phyloP scores from a whole-genome alignment of 2,113 vertebrate genomes.

The Brachypteracias leptosomus region DNA sequence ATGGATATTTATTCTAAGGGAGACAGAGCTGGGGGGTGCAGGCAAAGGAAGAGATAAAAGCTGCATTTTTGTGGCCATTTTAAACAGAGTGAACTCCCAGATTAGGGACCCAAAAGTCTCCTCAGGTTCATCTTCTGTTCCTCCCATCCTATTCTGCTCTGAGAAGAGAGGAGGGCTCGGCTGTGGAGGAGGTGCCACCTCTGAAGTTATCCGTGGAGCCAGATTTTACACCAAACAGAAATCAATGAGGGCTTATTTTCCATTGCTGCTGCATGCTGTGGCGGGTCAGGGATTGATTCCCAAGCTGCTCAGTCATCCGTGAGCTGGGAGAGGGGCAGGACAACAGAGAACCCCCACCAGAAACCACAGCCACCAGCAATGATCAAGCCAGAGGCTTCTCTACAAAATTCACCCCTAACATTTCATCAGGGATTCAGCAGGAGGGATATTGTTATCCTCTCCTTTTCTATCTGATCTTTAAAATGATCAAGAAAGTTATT shows the following conservation, averaged over 20 bases:
- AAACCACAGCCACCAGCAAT: background rate
- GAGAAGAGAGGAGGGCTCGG: background rate
- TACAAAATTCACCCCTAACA: background rate
- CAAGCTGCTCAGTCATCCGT: background rate
- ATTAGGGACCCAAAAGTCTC: background rate
- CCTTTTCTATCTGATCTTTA: background rate
- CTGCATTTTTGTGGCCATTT: background rate
- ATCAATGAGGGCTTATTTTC: background rate
- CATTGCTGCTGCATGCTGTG: background rate
- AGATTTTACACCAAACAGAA: background rate
- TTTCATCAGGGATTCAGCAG: background rate
- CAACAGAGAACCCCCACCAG: background rate
- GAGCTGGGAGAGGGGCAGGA: background rate
- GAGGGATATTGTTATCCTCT: background rate
- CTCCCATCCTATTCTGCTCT: background rate
- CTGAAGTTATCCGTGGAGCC: background rate
- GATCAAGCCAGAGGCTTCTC: background rate
- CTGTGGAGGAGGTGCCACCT: background rate
- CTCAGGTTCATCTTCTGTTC: background rate
- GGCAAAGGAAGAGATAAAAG: background rate
- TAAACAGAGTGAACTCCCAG: background rate
- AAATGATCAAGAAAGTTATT: background rate
- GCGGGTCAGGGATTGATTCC: background rate
- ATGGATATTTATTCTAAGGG: background rate
- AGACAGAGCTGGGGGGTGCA: accelerated